phyloP scores from a whole-genome alignment of 2,797 vertebrate species.

The Orestias chungarensis region DNA sequence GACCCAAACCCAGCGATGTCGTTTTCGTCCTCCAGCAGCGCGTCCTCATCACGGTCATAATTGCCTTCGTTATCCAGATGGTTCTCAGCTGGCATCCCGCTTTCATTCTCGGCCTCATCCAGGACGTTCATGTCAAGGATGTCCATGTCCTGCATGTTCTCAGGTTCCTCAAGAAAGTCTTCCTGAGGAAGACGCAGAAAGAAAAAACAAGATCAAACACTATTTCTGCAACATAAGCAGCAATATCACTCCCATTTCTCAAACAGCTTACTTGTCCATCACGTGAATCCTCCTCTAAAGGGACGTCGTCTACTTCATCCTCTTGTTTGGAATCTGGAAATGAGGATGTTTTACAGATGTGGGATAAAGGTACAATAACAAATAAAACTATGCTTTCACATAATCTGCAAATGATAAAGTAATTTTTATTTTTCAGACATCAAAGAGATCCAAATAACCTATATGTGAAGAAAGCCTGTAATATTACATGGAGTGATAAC shows the following conservation, averaged over 20 bases:
- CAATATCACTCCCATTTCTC: neutral
- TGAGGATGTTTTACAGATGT: neutral
- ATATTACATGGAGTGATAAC: neutral
- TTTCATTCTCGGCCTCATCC: conserved; percentile 88
- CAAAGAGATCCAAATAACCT: no score
- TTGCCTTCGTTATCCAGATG: conserved; percentile 75
- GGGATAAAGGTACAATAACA: neutral
- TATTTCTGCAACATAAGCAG: neutral
- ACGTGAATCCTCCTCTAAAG: conserved; percentile 88
- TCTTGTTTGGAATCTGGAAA: conserved; percentile 83
- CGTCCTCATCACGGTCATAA: conserved; percentile 73
- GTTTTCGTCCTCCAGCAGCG: conserved; percentile 46
- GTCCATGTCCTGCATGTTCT: conserved; percentile 85
- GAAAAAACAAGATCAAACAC: neutral
- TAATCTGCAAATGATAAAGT: neutral
- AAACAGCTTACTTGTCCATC: conserved; percentile 85
- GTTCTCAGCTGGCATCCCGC: conserved; percentile 78
- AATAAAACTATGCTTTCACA: neutral
- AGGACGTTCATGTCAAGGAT: conserved; percentile 89
- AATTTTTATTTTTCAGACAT: neutral
- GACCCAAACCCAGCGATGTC: conserved; percentile 38
- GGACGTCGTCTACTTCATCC: conserved; percentile 86
- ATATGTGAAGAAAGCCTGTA: no score
- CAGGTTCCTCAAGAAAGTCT: conserved; percentile 77
- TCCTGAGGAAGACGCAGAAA: conserved; percentile 71